Base-by-base conservation (phyloP, 2,888 invertebrate species). In the Lycophotia porphyrea region DNA sequence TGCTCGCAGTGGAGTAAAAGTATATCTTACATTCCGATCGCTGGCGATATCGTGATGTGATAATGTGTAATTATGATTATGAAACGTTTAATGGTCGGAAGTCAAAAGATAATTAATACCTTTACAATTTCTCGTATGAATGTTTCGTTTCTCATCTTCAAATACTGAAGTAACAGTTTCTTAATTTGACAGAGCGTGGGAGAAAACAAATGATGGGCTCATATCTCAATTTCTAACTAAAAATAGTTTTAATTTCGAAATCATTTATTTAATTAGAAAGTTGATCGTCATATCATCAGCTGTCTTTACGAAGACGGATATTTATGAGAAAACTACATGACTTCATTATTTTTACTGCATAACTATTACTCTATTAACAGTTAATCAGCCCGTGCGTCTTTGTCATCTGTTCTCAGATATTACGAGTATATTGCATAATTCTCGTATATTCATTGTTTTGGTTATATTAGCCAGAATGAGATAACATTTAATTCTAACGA, bases 401-500 rank as follows among this genome's bases (percentile, higher is more conserved):
- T 85, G 82, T 87, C 86, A 70, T 60, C 76, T 84, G 91, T 92
- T 87, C 91, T 92, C 88, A 88, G 85, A 81, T 86, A 84, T 91
- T 92, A 91, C 88, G 84, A 76, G 73, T 55, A 11, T 36, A 72
- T 91, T 90, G 82, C 87, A 80, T 90, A 80, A 87, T 70, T 68
- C 55, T 64, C 63, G 64, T 82, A 88, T 90, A 90, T 91, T 92
- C 93, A 94, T 95, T 95, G 95, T 95, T 92, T 92, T 90, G 91
- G 88, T 75, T 81, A 87, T 90, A 92, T 94, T 92, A 92, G 90
- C 92, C 90, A 85, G 92, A 95, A 94, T 94, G 92, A 94, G 93
- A 95, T 95, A 95, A 94, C 92, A 90, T 91, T 92, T 91, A 85
- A 87, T 91, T 92, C 92, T 92, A 92, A 90, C 90, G 91, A 91